Evolutionary conservation across 2,888 invertebrate genomes (phyloP), one percentile per base, ranked within the genome.

Genomic region (Nesidiocoris tenuis): DNA sequence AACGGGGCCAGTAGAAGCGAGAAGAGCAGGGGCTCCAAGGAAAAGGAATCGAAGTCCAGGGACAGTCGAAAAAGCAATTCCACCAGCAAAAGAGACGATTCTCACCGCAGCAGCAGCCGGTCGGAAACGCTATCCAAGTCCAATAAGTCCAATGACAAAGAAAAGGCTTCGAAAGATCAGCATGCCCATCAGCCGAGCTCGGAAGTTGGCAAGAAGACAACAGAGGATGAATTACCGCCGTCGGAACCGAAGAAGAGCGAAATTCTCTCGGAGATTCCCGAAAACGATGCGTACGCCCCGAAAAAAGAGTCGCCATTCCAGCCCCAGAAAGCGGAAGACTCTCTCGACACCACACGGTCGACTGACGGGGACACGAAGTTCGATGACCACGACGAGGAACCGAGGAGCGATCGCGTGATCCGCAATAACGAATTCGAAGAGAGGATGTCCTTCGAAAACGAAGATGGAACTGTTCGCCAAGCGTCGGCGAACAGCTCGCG

Each of bases 1-100:
- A 76, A 70, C 16, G 54, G 76, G 5, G 71, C 63, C 22, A 66
- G 68, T 19, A 54, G 39, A 65, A 68, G 55, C 2, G 75, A 68
- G 17, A 64, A 65, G 18, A 61, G 61, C n/a, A 55, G 59, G 19
- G 23, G 5, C 3, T n/a, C n/a, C 25, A 64, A 22, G 55, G 72
- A 72, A 9, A 23, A 12, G n/a, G 5, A 1, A 17, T 5, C 71
- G 18, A 72, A 61, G 21, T 24, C 5, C 7, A n/a, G n/a, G n/a
- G 57, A 63, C 17, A 61, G 61, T 0, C 21, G 72, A 21, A 56
- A 61, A 17, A 61, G 12, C 9, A 22, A 21, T 7, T 39, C 23
- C 0, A 61, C 17, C n/a, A 22, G n/a, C 9, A 59, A 61, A n/a
- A 56, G 16, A 7, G 21, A 39, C 18, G 55, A 24, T 2, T 24